Conservation (phyloP, 2,113 vertebrate species). For the Cochlearius cochlearius region DNA sequence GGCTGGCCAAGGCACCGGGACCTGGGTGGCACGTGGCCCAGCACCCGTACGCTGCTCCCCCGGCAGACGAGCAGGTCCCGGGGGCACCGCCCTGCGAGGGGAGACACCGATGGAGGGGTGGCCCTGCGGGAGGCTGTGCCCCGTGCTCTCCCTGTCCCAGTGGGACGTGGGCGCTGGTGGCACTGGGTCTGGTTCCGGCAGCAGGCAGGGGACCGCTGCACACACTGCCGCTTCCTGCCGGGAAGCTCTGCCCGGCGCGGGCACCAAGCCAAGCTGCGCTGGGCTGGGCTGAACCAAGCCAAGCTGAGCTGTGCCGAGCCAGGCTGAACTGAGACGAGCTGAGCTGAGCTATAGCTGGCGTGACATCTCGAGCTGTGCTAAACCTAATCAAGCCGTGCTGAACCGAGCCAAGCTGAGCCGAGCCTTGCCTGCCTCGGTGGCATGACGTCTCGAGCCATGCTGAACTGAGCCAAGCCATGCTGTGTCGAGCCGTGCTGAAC, state of each 20-base stretch:
- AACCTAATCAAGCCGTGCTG: no score
- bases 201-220: background rate
- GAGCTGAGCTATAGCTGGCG: background rate
- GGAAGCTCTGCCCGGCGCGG: background rate
- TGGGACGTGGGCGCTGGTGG: rapidly evolving
- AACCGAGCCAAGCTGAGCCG: background rate
- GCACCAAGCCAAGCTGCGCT: rapidly evolving
- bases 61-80: background rate
- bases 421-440: no score
- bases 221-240: background rate
- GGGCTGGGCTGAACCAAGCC: rapidly evolving
- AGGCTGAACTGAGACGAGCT: no score
- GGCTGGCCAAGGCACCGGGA: background rate
- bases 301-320: background rate
- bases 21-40: rapidly evolving
- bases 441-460: background rate
- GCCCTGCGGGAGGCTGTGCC: rapidly evolving
- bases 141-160: background rate
- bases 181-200: background rate
- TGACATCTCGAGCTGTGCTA: no score
- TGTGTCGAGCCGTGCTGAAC: background rate
- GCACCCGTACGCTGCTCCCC: rapidly evolving
- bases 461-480: no score
- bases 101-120: rapidly evolving
- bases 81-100: background rate